A percentile compares a stretch with the other conserved stretches of the same genome.
Evolutionary conservation across 2,888 invertebrate genomes (phyloP).

Genomic region (Drosophila borealis): DNA sequence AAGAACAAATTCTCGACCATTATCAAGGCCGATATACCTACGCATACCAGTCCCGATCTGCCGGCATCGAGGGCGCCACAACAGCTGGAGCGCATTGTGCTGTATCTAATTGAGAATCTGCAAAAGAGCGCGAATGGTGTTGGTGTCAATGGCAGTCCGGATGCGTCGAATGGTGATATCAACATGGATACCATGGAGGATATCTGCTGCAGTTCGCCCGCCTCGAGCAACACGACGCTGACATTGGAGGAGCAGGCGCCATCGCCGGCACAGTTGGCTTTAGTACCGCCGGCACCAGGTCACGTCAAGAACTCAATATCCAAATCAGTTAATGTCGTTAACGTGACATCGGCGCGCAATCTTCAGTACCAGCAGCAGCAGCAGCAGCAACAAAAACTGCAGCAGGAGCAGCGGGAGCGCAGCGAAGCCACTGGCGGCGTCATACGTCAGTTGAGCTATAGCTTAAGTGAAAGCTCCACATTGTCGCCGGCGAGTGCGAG

Average conservation of each 20-base stretch:
- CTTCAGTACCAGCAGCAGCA: slow-evolving; percentile 69
- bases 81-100: slow-evolving; percentile 90
- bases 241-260: slow-evolving; percentile 57
- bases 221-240: slow-evolving; percentile 34
- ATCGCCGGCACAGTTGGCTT: slow-evolving; percentile 76
- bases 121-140: slow-evolving; percentile 71
- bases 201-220: slow-evolving; percentile 51
- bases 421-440: slow-evolving; percentile 16
- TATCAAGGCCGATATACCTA: slow-evolving; percentile 86
- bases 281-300: slow-evolving; percentile 84
- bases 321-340: slow-evolving; percentile 84
- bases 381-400: slow-evolving; percentile 43
- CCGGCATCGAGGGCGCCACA: slow-evolving; percentile 89
- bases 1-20: slow-evolving; percentile 91
- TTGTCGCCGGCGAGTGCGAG: slow-evolving; percentile 66
- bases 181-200: slow-evolving; percentile 42
- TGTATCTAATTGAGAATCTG: slow-evolving; percentile 88
- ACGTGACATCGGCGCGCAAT: slow-evolving; percentile 81
- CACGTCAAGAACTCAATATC: slow-evolving; percentile 84
- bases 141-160: slow-evolving; percentile 35
- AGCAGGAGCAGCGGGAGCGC: slow-evolving; percentile 16
- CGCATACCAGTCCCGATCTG: slow-evolving; percentile 81
- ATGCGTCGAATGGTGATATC: slow-evolving; percentile 13
- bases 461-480: slow-evolving; percentile 63
- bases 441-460: slow-evolving; percentile 53